Evolutionary conservation across 2,888 invertebrate genomes (phyloP), one percentile per base, ranked within the genome.

Genomic region (Peribatodes rhomboidaria): DNA sequence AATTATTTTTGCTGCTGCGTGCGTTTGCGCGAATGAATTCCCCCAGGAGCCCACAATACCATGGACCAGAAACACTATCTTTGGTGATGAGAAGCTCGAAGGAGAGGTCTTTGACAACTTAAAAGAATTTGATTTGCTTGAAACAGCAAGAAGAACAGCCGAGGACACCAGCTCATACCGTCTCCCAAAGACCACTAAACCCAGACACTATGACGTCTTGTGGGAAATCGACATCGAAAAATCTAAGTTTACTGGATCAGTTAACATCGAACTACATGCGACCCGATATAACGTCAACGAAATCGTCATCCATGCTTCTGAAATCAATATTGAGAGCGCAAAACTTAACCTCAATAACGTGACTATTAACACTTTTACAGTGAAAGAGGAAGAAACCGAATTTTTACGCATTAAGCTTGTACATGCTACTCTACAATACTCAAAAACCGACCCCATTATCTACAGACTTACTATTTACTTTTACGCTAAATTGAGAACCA

Each of bases 151-250:
- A 35, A 73, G 76, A 22, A 67, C 60, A 27, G 74, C 63, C 13
- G 74, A 66, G 11, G 59, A 46, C 6, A 37, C 60, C 0, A 79
- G 78, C n/a, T 71, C 79, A 11, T 94, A 87, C 74, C 83, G 94
- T 33, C 83, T 95, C 2, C 94, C 94, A 0, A 87, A 74, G 0
- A 88, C 89, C 0, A 90, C 96, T 0, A 72, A 62, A 14, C 96
- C 96, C 0, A 69, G 58, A 0, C 83, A 85, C 27, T 96, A 96
- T 72, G 79, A 88, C 0, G 76, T 96, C 0, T 69, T 85, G 0
- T 86, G 96, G 76, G 75, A 71, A 0, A 89, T 95, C 0, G 83
- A 93, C 60, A 84, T 94, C 0, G 52, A 68, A 0, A 46, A 39
- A 2, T 68, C 80, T 11, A 11, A 59, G 0, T 93, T 94, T 59